Evolutionary conservation across 2,113 vertebrate species (phyloP), one percentile per base, ranked within the genome.

Genomic region (Stegastes partitus): DNA sequence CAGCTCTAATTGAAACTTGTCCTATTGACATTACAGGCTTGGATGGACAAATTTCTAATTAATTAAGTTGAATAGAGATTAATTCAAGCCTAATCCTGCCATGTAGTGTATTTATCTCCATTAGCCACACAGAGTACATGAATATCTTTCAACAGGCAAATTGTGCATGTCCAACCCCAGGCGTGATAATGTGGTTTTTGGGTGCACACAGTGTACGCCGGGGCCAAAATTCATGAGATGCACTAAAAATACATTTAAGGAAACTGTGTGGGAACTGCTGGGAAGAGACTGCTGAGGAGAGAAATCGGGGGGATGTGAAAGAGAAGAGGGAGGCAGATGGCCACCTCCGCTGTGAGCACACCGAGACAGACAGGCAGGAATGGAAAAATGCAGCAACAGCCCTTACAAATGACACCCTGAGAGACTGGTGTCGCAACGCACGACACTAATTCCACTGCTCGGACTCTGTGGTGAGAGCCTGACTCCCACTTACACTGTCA

Each of bases 401-500:
- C 83, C 79, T 82, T 63, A 66, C 81, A 88, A 92, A 92, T 92
- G 91, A 93, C 87, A 91, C 88, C 90, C 88, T 54, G 87, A 86
- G 89, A 92, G 89, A 88, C 88, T 79, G 87, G 85, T 79, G 87
- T 87, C 25, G 39, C 86, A 66, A 83, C 12, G 77, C 82, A 83
- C 54, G 26, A 81, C 85, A 90, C 88, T 89, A 86, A 92, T 91
- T 90, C 86, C 79, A 69, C 66, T 34, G 61, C 87, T 81, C 10
- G 72, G 86, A 92, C 87, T 81, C 47, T 47, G 55, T 28, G n/a
- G 61, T 71, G 37, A 79, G 75, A 87, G 84, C 72, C 82, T 58
- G 80, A 89, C 91, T 91, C 83, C 84, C 88, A 92, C 91, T 92
- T 88, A 85, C 80, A 87, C 91, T 94, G 93, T 93, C 93, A 93